phyloP scores from a whole-genome alignment of 2,888 invertebrate genomes.

The Euplexia lucipara region DNA sequence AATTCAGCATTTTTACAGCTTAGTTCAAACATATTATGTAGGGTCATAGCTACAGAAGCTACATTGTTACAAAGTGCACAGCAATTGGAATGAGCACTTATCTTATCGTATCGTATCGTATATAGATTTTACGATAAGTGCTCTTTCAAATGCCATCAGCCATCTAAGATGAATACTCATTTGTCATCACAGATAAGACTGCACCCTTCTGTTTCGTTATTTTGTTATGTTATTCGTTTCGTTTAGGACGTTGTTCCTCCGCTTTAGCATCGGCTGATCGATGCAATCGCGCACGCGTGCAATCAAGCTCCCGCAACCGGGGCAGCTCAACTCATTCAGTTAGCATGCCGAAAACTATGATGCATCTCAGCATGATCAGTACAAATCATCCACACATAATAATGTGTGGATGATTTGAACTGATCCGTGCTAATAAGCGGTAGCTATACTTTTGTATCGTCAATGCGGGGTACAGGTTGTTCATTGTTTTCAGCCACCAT shows the following conservation, averaged over 20 bases:
- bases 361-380: conserved; percentile 2
- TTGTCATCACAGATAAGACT: neutral
- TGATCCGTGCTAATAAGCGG: neutral
- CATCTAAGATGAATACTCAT: neutral
- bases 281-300: conserved; percentile 19
- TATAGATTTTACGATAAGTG: too few relatives aligned
- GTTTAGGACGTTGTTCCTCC: conserved; percentile 1
- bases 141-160: neutral
- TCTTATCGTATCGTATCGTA: too few relatives aligned
- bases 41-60: too few relatives aligned
- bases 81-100: neutral
- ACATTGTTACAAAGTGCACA: neutral
- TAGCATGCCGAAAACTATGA: neutral
- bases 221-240: neutral
- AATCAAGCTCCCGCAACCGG: neutral
- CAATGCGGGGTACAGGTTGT: conserved; percentile 9
- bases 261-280: neutral
- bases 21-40: conserved; percentile 1
- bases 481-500: conserved; percentile 92
- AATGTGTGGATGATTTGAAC: conserved; percentile 9
- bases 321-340: neutral
- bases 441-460: neutral
- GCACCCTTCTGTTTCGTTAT: too few relatives aligned
- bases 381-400: conserved; percentile 11
- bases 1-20: conserved; percentile 1